Evolutionary conservation across 2,797 vertebrate genomes (phyloP).

Genomic region (Sebastes vulpes): DNA sequence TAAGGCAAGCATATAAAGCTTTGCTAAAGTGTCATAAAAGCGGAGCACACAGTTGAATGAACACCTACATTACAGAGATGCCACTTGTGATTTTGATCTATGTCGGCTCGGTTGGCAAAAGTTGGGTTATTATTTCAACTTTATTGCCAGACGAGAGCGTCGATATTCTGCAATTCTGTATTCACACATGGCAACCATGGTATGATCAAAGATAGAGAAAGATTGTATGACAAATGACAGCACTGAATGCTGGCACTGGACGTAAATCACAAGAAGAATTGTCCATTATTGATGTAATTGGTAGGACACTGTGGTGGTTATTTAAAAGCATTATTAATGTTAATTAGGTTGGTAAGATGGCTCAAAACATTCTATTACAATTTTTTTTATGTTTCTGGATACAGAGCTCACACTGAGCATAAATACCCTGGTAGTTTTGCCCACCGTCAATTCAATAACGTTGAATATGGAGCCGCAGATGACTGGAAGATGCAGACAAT

Average conservation of each 20-base stretch:
- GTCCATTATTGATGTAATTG: not conserved
- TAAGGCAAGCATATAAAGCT: slow-evolving; percentile 28
- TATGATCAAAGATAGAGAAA: not conserved
- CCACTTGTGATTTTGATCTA: slow-evolving; percentile 26
- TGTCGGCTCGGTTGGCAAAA: not conserved
- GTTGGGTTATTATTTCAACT: slow-evolving; percentile 1
- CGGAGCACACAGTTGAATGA: slow-evolving; percentile 20
- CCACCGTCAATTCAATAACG: not conserved
- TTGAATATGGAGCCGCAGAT: not conserved
- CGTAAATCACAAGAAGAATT: not conserved
- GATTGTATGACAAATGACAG: not conserved
- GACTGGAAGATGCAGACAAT: not conserved
- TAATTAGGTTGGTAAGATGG: not conserved
- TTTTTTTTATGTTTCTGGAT: not conserved
- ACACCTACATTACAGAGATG: not conserved
- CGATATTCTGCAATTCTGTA: not conserved
- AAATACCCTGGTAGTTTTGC: not conserved
- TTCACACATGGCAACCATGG: not conserved
- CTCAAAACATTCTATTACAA: not conserved
- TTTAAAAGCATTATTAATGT: not conserved
- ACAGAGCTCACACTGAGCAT: not conserved
- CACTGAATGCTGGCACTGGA: not conserved
- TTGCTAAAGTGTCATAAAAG: slow-evolving; percentile 29
- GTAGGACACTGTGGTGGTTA: not conserved
- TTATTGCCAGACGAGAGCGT: not conserved